A percentile compares a stretch with the other conserved stretches of the same genome.
Conservation (phyloP, 2,888 invertebrate species). For the Chrysotoxum bicinctum region DNA sequence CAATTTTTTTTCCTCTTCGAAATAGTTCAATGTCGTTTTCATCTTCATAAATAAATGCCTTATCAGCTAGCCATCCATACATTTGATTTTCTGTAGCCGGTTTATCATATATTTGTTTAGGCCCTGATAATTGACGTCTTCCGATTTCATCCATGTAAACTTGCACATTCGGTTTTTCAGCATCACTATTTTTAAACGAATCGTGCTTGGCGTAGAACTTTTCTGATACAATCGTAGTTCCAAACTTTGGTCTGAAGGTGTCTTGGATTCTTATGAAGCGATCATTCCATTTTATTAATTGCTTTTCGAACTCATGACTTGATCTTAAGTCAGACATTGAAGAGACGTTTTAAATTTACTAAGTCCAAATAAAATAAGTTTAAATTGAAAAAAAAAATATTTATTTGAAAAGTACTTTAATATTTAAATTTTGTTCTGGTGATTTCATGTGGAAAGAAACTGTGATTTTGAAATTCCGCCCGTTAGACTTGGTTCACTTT, state of each 20-base stretch:
- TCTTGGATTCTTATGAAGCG: conserved; percentile 11
- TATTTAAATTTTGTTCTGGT: too few relatives aligned
- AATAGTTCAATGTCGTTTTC: conserved; percentile 30
- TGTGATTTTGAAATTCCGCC: too few relatives aligned
- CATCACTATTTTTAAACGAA: not conserved
- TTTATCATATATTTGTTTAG: not conserved
- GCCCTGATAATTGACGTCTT: conserved; percentile 6
- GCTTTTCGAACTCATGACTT: conserved; percentile 24
- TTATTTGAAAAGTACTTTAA: too few relatives aligned
- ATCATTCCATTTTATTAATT: conserved; percentile 17
- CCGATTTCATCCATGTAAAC: conserved; percentile 14
- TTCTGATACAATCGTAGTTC: conserved; percentile 16
- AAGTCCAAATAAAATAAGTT: too few relatives aligned
- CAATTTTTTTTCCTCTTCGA: not conserved
- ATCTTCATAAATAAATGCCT: conserved; percentile 14
- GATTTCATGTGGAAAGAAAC: too few relatives aligned
- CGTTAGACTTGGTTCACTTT: too few relatives aligned
- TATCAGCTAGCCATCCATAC: conserved; percentile 46
- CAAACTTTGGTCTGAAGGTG: conserved; percentile 25
- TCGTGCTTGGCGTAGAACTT: conserved; percentile 48
- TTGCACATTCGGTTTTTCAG: not conserved
- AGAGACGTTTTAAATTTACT: not conserved
- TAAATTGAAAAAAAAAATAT: too few relatives aligned
- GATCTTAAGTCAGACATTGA: not conserved
- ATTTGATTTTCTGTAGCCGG: conserved; percentile 43